Percentiles rank a stretch among this genome's conserved stretches.
These are phyloP conservation scores for Venusia cambrica DNA, from an alignment of 2,888 invertebrate genomes.

Conservation along the genomic window DNA sequence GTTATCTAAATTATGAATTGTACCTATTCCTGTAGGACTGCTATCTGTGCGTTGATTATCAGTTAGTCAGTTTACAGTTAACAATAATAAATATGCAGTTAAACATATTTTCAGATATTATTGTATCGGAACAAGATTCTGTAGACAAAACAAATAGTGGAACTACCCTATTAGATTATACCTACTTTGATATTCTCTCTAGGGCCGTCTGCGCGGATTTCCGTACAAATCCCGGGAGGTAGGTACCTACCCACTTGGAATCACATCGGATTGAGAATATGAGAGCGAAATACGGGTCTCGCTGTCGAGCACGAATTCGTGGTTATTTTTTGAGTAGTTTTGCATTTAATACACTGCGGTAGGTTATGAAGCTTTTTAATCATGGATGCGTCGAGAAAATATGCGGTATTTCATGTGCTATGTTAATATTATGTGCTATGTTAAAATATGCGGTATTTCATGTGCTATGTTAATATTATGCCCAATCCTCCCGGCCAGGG, in stretches of 20 bases:
- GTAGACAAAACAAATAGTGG: slow-evolving; percentile 2
- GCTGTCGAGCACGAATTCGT: slow-evolving; percentile 8
- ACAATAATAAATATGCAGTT: no score
- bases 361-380: slow-evolving; percentile 1
- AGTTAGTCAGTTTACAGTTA: no score
- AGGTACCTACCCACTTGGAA: slow-evolving; percentile 10
- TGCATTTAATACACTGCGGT: slow-evolving; percentile 2
- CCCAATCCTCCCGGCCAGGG: no score
- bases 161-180: slow-evolving; percentile 12
- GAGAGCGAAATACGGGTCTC: slow-evolving; percentile 9
- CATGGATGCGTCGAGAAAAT: no score
- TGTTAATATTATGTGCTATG: no score
- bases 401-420: no score
- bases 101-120: no score
- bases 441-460: no score
- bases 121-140: not conserved
- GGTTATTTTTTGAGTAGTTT: slow-evolving; percentile 11
- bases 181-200: slow-evolving; percentile 20
- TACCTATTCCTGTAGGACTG: no score
- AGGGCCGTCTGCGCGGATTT: slow-evolving; percentile 16
- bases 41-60: no score
- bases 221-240: slow-evolving; percentile 5
- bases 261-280: slow-evolving; percentile 18
- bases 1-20: no score
- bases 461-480: no score